These are phyloP conservation scores for Epicampocera succincta DNA, from an alignment of 2,888 invertebrate genomes.

Conservation along the genomic window DNA sequence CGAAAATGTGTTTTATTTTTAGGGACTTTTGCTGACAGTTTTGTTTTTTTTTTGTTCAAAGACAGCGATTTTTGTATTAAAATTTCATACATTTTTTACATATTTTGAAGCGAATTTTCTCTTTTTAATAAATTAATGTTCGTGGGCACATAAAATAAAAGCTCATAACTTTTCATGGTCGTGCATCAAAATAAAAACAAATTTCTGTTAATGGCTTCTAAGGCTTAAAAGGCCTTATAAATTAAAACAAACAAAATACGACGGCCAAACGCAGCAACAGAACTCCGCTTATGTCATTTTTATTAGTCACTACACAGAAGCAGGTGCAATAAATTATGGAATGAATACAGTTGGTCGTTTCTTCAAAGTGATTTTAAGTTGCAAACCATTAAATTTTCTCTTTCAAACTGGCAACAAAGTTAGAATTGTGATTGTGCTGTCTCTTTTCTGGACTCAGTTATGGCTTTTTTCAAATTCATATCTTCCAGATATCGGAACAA, in stretches of 20 bases:
- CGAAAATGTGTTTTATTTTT: conserved; percentile 66
- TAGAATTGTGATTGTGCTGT: no score
- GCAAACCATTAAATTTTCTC: no score
- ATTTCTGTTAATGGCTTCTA: conserved; percentile 2
- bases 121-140: conserved; percentile 6
- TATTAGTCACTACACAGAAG: conserved; percentile 4
- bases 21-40: conserved; percentile 19
- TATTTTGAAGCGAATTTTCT: conserved; percentile 17
- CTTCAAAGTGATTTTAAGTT: no score
- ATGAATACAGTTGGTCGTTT: no score
- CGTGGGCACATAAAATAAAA: conserved; percentile 1
- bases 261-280: neutral
- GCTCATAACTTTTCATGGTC: conserved; percentile 34
- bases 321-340: no score
- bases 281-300: conserved; percentile 2
- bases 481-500: no score
- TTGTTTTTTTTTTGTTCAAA: neutral
- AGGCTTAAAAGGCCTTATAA: conserved; percentile 33
- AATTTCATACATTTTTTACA: conserved; percentile 8
- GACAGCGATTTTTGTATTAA: neutral
- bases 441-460: no score
- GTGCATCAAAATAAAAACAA: conserved; percentile 45
- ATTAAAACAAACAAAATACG: conserved; percentile 16
- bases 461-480: no score
- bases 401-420: no score